Conservation (phyloP, 2,888 invertebrate genomes). For the Nineta flava region DNA sequence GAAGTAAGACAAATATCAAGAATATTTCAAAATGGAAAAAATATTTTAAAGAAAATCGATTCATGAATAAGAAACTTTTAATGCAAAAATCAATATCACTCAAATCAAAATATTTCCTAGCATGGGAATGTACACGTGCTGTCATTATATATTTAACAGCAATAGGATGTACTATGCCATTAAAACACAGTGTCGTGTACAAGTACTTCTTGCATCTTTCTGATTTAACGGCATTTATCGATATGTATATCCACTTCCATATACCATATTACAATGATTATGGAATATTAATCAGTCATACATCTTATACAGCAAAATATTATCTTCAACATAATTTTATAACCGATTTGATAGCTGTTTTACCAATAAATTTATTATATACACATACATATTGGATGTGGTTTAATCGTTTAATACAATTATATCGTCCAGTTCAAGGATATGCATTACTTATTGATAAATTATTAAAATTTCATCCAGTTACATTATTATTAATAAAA, state of each 20-base stretch:
- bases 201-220: too few relatives aligned
- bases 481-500: too few relatives aligned
- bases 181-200: too few relatives aligned
- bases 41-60: too few relatives aligned
- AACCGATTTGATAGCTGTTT: constrained; percentile 13
- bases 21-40: too few relatives aligned
- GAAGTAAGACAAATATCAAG: too few relatives aligned
- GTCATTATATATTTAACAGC: too few relatives aligned
- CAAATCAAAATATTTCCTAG: too few relatives aligned
- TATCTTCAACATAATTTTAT: constrained; percentile 16
- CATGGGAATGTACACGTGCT: too few relatives aligned
- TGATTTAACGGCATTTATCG: neutral
- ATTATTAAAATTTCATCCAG: neutral
- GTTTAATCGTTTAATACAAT: constrained; percentile 12
- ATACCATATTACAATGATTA: constrained; percentile 15
- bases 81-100: too few relatives aligned
- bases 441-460: neutral
- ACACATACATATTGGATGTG: neutral
- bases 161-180: too few relatives aligned
- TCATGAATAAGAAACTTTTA: too few relatives aligned
- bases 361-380: constrained; percentile 12
- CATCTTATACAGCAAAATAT: constrained; percentile 14
- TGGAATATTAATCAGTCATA: constrained; percentile 16
- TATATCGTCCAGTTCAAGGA: constrained; percentile 11
- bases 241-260: constrained; percentile 16